Base-by-base conservation (phyloP, 2,113 vertebrate genomes). In the Empidonax alnorum region DNA sequence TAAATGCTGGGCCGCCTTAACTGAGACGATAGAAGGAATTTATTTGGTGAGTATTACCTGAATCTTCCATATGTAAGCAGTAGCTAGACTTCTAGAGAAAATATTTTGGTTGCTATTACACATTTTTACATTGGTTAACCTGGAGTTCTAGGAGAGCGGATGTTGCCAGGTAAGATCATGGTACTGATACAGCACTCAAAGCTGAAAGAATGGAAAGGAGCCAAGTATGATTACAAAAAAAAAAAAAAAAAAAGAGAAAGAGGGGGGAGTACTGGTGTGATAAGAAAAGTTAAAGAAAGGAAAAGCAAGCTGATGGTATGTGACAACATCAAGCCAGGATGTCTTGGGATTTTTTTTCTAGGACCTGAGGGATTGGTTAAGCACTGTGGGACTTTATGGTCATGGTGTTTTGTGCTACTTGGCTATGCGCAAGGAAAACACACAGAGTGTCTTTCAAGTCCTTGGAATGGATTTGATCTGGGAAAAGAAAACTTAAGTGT, bases 261-360 rank as follows among this genome's bases (percentile, higher is more conserved):
- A 28, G 9, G 7, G 44, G 14, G 24, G 7, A 12, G 15, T 80
- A 53, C 8, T 62, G 24, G 14, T 5, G 3, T 6, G 5, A 2
- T 2, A 1, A 17, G 28, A 27, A 19, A n/a, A 17, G 2, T 22
- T n/a, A 1, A 37, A 53, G 44, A 24, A n/a, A 35, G 9, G 35
- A 42, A 18, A 24, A 6, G 5, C 17, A 74, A 55, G 30, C 39
- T 62, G 22, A 71, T 14, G 3, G 7, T 47, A 8, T 37, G n/a
- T 58, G 81, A 44, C 33, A 28, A 44, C 30, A 28, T 49, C 28
- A 47, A 35, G 42, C 15, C 14, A 47, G 13, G 20, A 5, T 67
- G 42, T 67, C 53, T 20, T 56, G 27, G 39, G 14, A 31, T 7
- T 49, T 67, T 7, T 42, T 25, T 46, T 21, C 22, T 37, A 35